Conservation (phyloP, 2,888 invertebrate species). For the Dryomyza anilis region DNA sequence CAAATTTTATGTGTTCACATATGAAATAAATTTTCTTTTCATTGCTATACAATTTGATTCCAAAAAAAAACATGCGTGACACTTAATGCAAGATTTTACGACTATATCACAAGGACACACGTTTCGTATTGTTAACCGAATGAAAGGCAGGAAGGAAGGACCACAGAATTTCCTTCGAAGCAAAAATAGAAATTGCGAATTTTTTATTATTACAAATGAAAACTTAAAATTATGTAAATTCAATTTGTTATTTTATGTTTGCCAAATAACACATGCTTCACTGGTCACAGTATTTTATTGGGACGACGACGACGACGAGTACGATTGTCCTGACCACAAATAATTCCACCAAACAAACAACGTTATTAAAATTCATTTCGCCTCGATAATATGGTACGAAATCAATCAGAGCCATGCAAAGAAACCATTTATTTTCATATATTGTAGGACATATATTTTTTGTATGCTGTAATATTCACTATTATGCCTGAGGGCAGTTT, state of each 20-base stretch:
- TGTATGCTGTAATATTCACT: neutral
- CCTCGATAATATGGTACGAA: constrained; percentile 31
- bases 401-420: constrained; percentile 47
- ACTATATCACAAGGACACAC: constrained; percentile 11
- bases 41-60: constrained; percentile 10
- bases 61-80: constrained; percentile 12
- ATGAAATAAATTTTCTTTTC: constrained; percentile 4
- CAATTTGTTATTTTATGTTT: constrained; percentile 30
- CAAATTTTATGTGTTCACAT: constrained; percentile 26
- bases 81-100: constrained; percentile 2
- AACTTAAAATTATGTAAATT: constrained; percentile 38
- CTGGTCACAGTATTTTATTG: neutral
- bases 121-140: neutral
- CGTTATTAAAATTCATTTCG: constrained; percentile 6
- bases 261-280: neutral
- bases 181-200: constrained; percentile 13
- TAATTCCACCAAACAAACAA: constrained; percentile 5
- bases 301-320: neutral
- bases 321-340: constrained; percentile 1
- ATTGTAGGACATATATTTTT: constrained; percentile 27
- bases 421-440: constrained; percentile 47
- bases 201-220: constrained; percentile 5
- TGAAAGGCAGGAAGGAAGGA: neutral
- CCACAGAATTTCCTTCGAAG: too few relatives aligned
- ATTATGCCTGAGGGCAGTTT: too few relatives aligned